phyloP scores from a whole-genome alignment of 2,888 invertebrate species.

The Chromoteleia sp. region DNA sequence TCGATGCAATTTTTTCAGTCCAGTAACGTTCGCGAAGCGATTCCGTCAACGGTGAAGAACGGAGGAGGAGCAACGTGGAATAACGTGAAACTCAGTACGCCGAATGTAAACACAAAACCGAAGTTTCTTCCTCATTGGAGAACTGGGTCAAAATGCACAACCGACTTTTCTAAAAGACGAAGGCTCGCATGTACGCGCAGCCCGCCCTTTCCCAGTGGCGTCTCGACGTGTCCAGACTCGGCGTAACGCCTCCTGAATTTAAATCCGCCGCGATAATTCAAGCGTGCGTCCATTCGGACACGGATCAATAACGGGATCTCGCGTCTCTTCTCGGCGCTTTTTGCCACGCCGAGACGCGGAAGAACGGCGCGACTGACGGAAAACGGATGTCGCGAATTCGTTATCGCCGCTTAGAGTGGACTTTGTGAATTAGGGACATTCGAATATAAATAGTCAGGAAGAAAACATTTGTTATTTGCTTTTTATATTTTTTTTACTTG shows the following conservation, averaged over 20 bases:
- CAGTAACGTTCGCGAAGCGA: not conserved
- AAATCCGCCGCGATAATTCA: constrained; percentile 47
- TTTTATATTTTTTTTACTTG: no score
- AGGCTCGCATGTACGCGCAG: constrained; percentile 12
- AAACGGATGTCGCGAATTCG: not conserved
- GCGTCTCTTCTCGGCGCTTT: constrained; percentile 3
- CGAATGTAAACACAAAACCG: constrained; percentile 30
- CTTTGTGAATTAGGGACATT: no score
- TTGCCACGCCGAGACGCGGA: not conserved
- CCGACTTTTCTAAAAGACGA: constrained; percentile 38
- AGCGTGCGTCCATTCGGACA: constrained; percentile 40
- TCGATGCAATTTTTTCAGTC: not conserved
- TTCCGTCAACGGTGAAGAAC: not conserved
- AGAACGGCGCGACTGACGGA: constrained; percentile 1
- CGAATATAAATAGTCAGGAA: no score
- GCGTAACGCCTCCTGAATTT: constrained; percentile 36
- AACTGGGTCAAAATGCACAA: constrained; percentile 42
- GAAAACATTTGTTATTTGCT: no score
- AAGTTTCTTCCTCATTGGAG: constrained; percentile 31
- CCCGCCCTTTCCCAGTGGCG: constrained; percentile 31
- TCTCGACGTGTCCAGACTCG: constrained; percentile 9
- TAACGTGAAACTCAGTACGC: constrained; percentile 12
- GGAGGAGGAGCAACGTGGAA: not conserved
- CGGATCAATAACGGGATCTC: constrained; percentile 50
- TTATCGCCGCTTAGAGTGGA: no score